Evolutionary conservation across 2,888 invertebrate genomes (phyloP), one percentile per base, ranked within the genome.

Genomic region (Acleris holmiana): DNA sequence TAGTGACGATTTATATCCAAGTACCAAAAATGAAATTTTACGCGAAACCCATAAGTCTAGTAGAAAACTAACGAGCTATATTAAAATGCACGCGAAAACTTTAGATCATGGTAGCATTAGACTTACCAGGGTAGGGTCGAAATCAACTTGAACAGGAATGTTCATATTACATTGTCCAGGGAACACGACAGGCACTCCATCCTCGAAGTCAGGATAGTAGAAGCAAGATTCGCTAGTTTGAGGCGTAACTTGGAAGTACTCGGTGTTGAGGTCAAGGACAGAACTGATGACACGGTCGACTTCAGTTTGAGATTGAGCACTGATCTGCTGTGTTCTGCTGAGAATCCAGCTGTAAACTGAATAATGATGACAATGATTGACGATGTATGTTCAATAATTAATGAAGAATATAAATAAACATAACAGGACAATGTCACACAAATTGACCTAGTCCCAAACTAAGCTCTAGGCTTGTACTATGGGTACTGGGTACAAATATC

Each of bases 61-160:
- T 5, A 25, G 23, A 25, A 25, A 25, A 25, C 23, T 25, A 5
- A 25, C 23, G 1, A 25, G 23, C 23, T 25, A n/a, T n/a, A n/a
- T n/a, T 6, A 25, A 25, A 25, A 25, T 6, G 0, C 6, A 25
- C 23, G 6, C 5, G 23, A 6, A 0, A 6, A 25, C 0, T 0
- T 8, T 25, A 7, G 2, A 25, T 2, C 25, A 25, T 25, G 25
- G 2, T 8, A 25, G 25, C 25, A 8, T 25, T 41, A 15, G 40
- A 54, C 47, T 61, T 61, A 61, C 61, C 1, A 6, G 19, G 13
- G 35, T 17, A 18, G 61, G 40, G n/a, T 61, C 40, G n/a, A 61
- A 61, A 35, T 61, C 53, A 23, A 53, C 23, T 40, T 61, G 61
- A 23, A 61, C 61, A n/a, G 61, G 23, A 21, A 61, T 47, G 4